Percentiles rank a stretch among this genome's conserved stretches.
Evolutionary conservation across 2,888 invertebrate genomes (phyloP).

Genomic region (Dicyrtoma fusca): DNA sequence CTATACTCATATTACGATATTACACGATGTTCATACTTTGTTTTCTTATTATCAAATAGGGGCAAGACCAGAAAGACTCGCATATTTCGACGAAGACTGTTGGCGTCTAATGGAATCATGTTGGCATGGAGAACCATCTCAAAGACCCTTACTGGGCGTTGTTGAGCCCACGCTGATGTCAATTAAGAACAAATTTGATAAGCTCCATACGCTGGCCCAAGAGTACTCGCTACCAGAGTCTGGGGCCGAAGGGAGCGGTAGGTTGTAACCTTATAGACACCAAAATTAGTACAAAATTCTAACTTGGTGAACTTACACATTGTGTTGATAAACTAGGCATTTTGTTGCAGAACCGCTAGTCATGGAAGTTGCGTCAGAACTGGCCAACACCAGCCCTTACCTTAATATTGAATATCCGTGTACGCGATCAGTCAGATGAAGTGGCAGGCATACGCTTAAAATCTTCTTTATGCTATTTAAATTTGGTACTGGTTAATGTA

Average conservation of each 20-base stretch:
- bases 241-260: slow-evolving; percentile 27
- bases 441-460: too few species aligned
- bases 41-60: slow-evolving; percentile 63
- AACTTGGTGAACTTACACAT: background rate
- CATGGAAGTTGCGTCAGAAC: slow-evolving; percentile 43
- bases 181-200: slow-evolving; percentile 48
- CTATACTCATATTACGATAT: background rate
- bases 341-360: slow-evolving; percentile 42
- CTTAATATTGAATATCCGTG: slow-evolving; percentile 45
- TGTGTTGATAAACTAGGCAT: slow-evolving; percentile 18
- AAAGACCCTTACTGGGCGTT: slow-evolving; percentile 76
- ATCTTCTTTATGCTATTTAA: too few species aligned
- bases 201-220: slow-evolving; percentile 43
- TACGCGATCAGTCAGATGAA: background rate
- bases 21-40: background rate
- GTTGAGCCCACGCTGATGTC: slow-evolving; percentile 71
- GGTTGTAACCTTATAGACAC: slow-evolving; percentile 8
- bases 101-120: slow-evolving; percentile 84
- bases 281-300: background rate
- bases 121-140: slow-evolving; percentile 76
- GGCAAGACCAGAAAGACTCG: slow-evolving; percentile 76
- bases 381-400: slow-evolving; percentile 45
- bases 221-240: slow-evolving; percentile 41
- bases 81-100: slow-evolving; percentile 75
- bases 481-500: too few species aligned